Conservation (phyloP, 2,888 invertebrate genomes). For the Pegoplata infirma region DNA sequence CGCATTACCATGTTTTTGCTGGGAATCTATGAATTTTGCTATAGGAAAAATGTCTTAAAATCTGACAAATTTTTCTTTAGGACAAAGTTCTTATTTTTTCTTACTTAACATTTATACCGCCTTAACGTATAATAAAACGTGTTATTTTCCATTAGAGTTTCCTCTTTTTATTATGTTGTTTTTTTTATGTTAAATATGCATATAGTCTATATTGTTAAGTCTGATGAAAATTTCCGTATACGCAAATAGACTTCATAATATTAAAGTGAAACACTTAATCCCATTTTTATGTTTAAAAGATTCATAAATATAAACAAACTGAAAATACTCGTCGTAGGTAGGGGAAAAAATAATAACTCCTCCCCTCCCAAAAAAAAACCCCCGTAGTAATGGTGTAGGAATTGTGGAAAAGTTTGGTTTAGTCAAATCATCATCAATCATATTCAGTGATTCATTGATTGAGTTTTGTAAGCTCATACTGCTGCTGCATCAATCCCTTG, state of each 20-base stretch:
- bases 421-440: conserved; percentile 60
- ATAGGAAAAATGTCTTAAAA: too few relatives aligned
- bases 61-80: too few relatives aligned
- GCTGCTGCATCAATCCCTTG: not conserved
- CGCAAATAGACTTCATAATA: conserved; percentile 15
- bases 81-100: too few relatives aligned
- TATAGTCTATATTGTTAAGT: not conserved
- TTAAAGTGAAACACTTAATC: conserved; percentile 27
- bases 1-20: too few relatives aligned
- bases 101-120: too few relatives aligned
- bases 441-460: conserved; percentile 54
- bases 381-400: not conserved
- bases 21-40: too few relatives aligned
- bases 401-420: conserved; percentile 35
- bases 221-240: not conserved
- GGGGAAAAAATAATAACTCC: too few relatives aligned
- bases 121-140: too few relatives aligned
- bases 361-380: too few relatives aligned
- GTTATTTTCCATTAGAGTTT: not conserved
- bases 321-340: too few relatives aligned
- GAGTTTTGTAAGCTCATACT: conserved; percentile 27
- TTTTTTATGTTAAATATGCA: not conserved
- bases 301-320: conserved; percentile 14
- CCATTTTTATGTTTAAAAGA: conserved; percentile 20
- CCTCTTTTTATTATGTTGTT: not conserved